Evolutionary conservation across 92 coral and sea anemone species (phyloP), one percentile per base, ranked within the genome.

Genomic region (Palythoa grandiflora): DNA sequence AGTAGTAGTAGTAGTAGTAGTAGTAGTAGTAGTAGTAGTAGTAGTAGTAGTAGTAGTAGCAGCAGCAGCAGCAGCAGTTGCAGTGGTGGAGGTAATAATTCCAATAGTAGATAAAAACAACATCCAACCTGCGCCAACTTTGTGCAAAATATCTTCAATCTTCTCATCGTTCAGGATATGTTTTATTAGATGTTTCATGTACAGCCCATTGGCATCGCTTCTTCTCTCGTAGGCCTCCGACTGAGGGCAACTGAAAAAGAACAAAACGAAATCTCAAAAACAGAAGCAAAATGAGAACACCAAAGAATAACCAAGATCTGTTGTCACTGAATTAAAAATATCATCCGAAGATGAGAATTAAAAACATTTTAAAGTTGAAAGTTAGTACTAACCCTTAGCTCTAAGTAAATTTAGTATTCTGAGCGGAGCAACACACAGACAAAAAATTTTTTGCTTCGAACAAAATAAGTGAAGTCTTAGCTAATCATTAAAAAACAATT

Each of bases 211-310:
- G 17, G 95, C 90, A 59, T 97, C 99, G 21, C 90, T 92, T 52
- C 89, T 75, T 61, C 96, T 87, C 85, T 97, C 99, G 72, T 91
- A 97, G 3, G 99, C 96, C 83, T 95, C 99, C 14, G 98, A 91
- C 73, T 96, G 95, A 0, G 96, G 96, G 72, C 98, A 93, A 20
- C 98, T 96, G 51, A 44, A 54, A 36, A 50, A n/a, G n/a, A n/a
- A 8, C 50, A 44, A 2, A 44, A 6, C 50, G 6, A 44, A 51
- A 78, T 35, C 16, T 47, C 6, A 50, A 54, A 3, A 36, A 1
- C 6, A 44, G 50, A 44, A 44, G 50, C 50, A 44, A 5, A 44
- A 6, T 1, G 4, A 44, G 5, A 44, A 44, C 50, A 3, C 50
- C 5, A 44, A 44, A 44, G 50, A 44, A 44, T 44, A 44, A 5